Base-by-base conservation (phyloP, 23 tunicate genomes). In the Styela plicata region DNA sequence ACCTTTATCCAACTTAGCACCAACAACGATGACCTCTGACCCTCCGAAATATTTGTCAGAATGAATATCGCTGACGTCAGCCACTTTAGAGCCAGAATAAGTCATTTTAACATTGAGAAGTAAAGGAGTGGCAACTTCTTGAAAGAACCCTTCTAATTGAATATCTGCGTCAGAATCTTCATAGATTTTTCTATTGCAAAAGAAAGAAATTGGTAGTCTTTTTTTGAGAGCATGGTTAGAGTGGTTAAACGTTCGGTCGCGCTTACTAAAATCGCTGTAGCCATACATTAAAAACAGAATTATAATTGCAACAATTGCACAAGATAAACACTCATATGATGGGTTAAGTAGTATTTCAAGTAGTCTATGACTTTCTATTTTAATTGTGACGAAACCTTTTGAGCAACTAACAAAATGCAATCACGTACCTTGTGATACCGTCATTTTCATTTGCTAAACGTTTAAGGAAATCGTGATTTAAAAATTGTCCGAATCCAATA, bases 111-210 rank as follows among this genome's bases (percentile, higher is more conserved):
- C 80, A 83, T 85, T 82, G 27, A 80, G 74, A 2, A 90, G 80
- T 80, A 90, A 17, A 16, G 96, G 96, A 28, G 96, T 82, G 21
- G 96, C 96, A 27, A 90, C 96, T 69, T 90, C 96, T 32, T 81
- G 86, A 64, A 80, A 90, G 34, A 90, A 90, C 2, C 84, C 84
- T 31, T 81, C 71, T 79, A 90, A 53, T 73, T 90, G 96, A 31
- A 85, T 27, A 2, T 24, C 74, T 10, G 96, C 89, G 80, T 90
- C 96, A 24, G 96, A 75, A 34, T 90, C 96, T 0, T 27, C 64
- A 83, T 90, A 90, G 31, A 85, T 85, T 2, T 65, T 74, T 52
- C 88, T 85, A 80, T 52, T 22, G 30, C n/a, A n/a, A n/a, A n/a
- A n/a, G n/a, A n/a, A n/a, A n/a, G n/a, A n/a, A n/a, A n/a, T n/a